Evolutionary conservation across 1,140 invertebrate species (phyloP).

Genomic region (Pseudomyrmex flavicornis): DNA sequence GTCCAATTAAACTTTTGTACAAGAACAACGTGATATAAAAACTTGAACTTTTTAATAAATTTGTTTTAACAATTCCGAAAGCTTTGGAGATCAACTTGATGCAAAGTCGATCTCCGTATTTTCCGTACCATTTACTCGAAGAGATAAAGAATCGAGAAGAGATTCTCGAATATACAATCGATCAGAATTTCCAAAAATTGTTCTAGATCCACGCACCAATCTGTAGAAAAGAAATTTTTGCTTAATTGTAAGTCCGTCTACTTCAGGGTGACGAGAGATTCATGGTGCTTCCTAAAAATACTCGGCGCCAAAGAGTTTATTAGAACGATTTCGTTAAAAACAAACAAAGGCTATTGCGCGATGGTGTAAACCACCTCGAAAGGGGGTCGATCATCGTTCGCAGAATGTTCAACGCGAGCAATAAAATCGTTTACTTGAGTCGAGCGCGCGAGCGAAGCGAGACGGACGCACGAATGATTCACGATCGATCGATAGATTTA

Average conservation of each 20-base stretch:
- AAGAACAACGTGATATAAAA: background rate
- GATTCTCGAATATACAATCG: too few relatives aligned
- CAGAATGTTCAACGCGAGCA: slow-evolving; percentile 35
- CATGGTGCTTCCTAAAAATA: slow-evolving; percentile 18
- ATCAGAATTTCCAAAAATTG: too few relatives aligned
- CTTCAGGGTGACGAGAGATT: background rate
- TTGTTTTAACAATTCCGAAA: background rate
- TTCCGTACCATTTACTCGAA: too few relatives aligned
- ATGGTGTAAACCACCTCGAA: slow-evolving; percentile 44
- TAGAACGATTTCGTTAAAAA: slow-evolving; percentile 18
- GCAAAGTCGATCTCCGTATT: too few relatives aligned
- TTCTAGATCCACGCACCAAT: too few relatives aligned
- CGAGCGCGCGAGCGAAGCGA: slow-evolving; percentile 3
- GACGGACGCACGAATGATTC: slow-evolving; percentile 55
- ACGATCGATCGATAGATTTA: slow-evolving; percentile 73
- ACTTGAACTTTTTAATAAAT: background rate
- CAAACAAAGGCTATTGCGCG: slow-evolving; percentile 43
- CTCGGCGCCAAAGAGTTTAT: slow-evolving; percentile 30
- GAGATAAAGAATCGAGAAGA: too few relatives aligned
- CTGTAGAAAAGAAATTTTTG: too few relatives aligned
- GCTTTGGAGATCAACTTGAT: too few relatives aligned
- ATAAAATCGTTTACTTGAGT: slow-evolving; percentile 55
- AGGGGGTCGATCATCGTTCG: slow-evolving; percentile 46
- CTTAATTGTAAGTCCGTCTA: background rate
- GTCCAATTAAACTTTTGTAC: background rate